phyloP scores from a whole-genome alignment of 2,113 vertebrate species.

The Lota lota region DNA sequence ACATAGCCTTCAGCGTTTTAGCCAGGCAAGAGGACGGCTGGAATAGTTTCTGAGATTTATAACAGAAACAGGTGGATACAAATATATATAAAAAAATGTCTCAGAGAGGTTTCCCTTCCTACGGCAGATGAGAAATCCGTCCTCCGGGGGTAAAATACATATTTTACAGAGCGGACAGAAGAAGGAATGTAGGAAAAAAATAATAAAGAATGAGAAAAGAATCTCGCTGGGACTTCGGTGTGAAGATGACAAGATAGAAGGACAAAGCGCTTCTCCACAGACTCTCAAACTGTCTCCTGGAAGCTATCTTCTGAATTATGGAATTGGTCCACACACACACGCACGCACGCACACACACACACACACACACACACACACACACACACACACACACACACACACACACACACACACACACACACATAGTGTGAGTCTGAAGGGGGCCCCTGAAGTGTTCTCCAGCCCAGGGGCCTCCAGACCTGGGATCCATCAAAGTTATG shows the following conservation, averaged over 20 bases:
- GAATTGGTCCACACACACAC: conserved; percentile 15
- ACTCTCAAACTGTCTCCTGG: conserved; percentile 43
- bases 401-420: too few relatives aligned
- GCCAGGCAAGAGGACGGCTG: neutral
- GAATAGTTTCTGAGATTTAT: conserved; percentile 35
- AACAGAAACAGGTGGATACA: conserved; percentile 39
- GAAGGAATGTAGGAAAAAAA: conserved; percentile 34
- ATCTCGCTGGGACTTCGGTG: conserved; percentile 44
- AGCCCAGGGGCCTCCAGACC: too few relatives aligned
- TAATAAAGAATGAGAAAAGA: conserved; percentile 38
- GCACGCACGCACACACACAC: too few relatives aligned
- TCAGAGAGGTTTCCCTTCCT: conserved; percentile 40
- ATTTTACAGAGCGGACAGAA: conserved; percentile 55
- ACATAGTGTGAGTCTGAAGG: too few relatives aligned
- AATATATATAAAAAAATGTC: conserved; percentile 36
- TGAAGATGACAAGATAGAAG: conserved; percentile 65
- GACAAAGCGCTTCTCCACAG: conserved; percentile 61
- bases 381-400: too few relatives aligned
- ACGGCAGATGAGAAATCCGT: conserved; percentile 53
- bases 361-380: too few relatives aligned
- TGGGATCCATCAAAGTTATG: too few relatives aligned
- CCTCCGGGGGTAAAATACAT: conserved; percentile 52
- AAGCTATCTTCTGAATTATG: conserved; percentile 58
- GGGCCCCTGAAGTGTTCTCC: too few relatives aligned
- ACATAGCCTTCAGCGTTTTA: too few relatives aligned